Evolutionary conservation across 2,888 invertebrate species (phyloP), one percentile per base, ranked within the genome.

Genomic region (Smittia aterrima): DNA sequence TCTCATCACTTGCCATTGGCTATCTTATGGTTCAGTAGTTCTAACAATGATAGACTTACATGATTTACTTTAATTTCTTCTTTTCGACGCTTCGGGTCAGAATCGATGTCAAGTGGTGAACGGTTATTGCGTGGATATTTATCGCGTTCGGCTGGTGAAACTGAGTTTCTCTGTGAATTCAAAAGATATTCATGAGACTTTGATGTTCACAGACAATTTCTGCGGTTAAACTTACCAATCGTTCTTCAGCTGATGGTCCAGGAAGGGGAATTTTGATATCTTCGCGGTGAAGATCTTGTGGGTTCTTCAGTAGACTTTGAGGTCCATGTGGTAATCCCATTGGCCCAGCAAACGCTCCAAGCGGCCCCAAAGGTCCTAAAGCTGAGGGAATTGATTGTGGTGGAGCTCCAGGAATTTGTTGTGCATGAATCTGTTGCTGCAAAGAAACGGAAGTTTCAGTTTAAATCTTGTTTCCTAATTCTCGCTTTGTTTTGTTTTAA

Each of bases 361-460:
- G 79, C 75, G 83, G 80, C 75, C 84, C 81, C 78, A 82, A 79
- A 75, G 85, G 82, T 71, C 81, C 82, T 75, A 81, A 77, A 71
- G 80, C 80, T 76, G 82, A 85, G 78, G 83, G 86, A 83, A 83
- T 83, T 32, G 83, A 81, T 77, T 83, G 83, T 77, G 84, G 81
- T 76, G 85, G 85, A 74, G 85, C 83, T 76, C 90, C 90, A 66
- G 88, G 86, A 78, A 92, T 87, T 81, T 92, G 93, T 80, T 92
- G 92, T 77, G 92, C 93, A 84, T 94, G 94, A 85, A 94, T 92
- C 86, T 94, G 94, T 89, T 93, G 93, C 93, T 93, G 86, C 71
- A 82, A 79, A 54, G 70, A 74, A 32, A 53, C 24, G 54, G 38
- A 58, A 22, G 18, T 16, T 6, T 18, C 53, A 47, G 18, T 16